Conservation (phyloP, 1,140 invertebrate species). For the Tetramorium simillimum region DNA sequence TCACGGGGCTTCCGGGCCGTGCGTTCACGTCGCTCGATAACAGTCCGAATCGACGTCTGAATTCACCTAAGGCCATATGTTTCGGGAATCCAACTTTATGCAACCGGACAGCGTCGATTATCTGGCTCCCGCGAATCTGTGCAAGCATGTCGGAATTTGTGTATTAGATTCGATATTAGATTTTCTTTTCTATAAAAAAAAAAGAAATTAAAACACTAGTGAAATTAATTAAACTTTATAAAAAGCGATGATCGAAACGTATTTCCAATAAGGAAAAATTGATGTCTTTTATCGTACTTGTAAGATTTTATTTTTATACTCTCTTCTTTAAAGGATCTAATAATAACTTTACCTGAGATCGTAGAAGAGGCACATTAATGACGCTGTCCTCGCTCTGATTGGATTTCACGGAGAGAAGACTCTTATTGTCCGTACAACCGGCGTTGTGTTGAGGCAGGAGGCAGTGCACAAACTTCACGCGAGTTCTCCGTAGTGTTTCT, state of each 20-base stretch:
- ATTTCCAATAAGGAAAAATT: conserved; percentile 17
- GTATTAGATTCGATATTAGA: background rate
- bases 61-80: conserved; percentile 94
- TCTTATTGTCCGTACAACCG: conserved; percentile 85
- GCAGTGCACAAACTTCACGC: conserved; percentile 95
- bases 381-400: conserved; percentile 88
- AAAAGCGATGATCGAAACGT: background rate
- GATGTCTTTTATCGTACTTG: background rate
- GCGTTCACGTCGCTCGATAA: conserved; percentile 87
- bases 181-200: background rate
- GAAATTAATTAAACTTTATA: background rate
- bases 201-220: background rate
- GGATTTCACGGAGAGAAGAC: conserved; percentile 83
- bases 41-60: conserved; percentile 93
- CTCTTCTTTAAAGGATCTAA: background rate
- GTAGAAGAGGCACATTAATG: conserved; percentile 94
- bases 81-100: conserved; percentile 98
- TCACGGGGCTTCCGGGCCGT: conserved; percentile 85
- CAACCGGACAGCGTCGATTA: conserved; percentile 94
- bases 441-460: conserved; percentile 93
- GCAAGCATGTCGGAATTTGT: conserved; percentile 54
- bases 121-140: conserved; percentile 95
- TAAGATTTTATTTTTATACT: background rate
- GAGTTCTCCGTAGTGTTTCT: conserved; percentile 93
- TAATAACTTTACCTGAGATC: conserved; percentile 90